Evolutionary conservation across 92 coral and sea anemone species (phyloP), one percentile per base, ranked within the genome.

Genomic region (Heliopora coerulea): DNA sequence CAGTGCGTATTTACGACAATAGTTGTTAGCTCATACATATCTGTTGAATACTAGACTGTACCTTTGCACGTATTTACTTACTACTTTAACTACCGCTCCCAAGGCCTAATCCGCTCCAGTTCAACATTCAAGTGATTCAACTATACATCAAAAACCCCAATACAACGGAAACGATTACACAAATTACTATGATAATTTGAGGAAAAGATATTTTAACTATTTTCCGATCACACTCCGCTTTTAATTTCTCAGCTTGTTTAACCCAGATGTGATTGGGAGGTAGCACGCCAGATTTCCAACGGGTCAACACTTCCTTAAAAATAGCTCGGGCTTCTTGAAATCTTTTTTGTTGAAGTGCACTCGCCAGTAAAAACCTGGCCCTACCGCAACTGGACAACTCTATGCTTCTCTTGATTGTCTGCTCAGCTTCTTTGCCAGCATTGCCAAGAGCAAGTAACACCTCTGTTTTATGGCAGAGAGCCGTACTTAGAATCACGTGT

Each of bases 221-320:
- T 42, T 39, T 54, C 40, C 56, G 1, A 25, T 65, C 72, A n/a
- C 72, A 65, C 40, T 65, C 9, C 21, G 8, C n/a, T n/a, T n/a
- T n/a, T n/a, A n/a, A n/a, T n/a, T n/a, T n/a, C n/a, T n/a, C n/a
- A n/a, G n/a, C n/a, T 26, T 28, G 72, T 23, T 65, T 39, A 23
- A 65, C 72, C 72, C 72, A 65, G 14, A 65, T 3, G 29, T 65
- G 72, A 23, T 52, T 65, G 9, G 52, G 13, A 65, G 72, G 72
- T 3, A 65, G 56, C 8, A 65, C 56, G 12, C 72, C 72, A 35
- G 72, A 65, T 13, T 65, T 65, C 72, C 72, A 65, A 4, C 72
- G 27, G 32, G 56, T 56, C 1, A 84, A 62, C 10, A 88, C 86
- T 44, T 87, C 87, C 37, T 85, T 72, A 46, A 91, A 66, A 49